phyloP scores from a whole-genome alignment of 2,888 invertebrate genomes.

The Heliconius ethilla region DNA sequence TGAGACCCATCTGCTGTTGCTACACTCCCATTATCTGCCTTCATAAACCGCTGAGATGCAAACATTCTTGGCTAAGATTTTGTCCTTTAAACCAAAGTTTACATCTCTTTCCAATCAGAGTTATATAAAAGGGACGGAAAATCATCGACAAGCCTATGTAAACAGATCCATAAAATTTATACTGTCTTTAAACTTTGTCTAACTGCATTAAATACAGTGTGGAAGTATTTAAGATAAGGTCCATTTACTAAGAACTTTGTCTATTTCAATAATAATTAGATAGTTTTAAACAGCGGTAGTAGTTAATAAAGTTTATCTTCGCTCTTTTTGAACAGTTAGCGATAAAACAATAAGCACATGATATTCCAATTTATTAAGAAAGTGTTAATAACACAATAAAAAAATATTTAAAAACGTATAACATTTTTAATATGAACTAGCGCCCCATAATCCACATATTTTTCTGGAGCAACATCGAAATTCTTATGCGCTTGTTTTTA shows the following conservation, averaged over 20 bases:
- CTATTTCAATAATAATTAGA: slow-evolving; percentile 16
- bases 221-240: slow-evolving; percentile 17
- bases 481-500: too few relatives aligned
- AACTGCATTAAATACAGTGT: slow-evolving; percentile 21
- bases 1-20: too few relatives aligned
- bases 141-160: slow-evolving; percentile 18
- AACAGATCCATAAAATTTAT: slow-evolving; percentile 59
- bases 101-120: slow-evolving; percentile 33
- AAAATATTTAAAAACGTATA: too few relatives aligned
- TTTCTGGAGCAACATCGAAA: too few relatives aligned
- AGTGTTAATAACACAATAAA: too few relatives aligned
- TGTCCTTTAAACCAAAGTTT: slow-evolving; percentile 52
- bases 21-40: slow-evolving; percentile 69
- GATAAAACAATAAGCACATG: too few relatives aligned
- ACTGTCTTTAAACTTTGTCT: slow-evolving; percentile 62
- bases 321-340: neutral
- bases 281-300: neutral
- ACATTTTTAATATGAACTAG: too few relatives aligned
- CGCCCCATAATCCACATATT: too few relatives aligned
- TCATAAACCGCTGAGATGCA: slow-evolving; percentile 72
- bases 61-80: slow-evolving; percentile 67
- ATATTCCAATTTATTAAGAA: too few relatives aligned
- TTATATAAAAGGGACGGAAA: slow-evolving; percentile 17
- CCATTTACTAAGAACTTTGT: slow-evolving; percentile 14
- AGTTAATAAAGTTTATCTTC: slow-evolving; percentile 30